Base-by-base conservation (phyloP, 2,113 vertebrate genomes). In the Salvelinus sp. region DNA sequence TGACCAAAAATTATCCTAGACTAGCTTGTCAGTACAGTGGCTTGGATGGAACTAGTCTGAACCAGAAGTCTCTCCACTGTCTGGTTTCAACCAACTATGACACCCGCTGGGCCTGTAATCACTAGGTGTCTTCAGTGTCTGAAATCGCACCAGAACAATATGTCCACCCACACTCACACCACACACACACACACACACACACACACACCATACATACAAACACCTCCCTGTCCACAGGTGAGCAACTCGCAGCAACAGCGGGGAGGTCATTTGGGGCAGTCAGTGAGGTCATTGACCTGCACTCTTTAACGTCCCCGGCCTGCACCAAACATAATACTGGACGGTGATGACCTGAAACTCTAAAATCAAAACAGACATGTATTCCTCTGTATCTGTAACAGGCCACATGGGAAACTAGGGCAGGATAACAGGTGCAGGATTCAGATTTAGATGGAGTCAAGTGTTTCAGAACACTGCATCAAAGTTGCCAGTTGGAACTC, bases 131-230 rank as follows among this genome's bases (percentile, higher is more conserved):
- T 67, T 67, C 28, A 33, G 65, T 67, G 79, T 84, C 23, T 73
- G 70, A 80, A 57, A 58, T 88, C 72, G 83, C 89, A 85, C 82
- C 4, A 0, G 30, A 22, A 63, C 64, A 73, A 50, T 70, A 89
- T 84, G 80, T 88, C 87, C 81, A 25, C 22, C 65, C 28, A 16
- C 44, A 28, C 73, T 7, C 23, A 23, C 23, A 23, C 23, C n/a
- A n/a, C n/a, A n/a, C 23, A 23, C 48, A 50, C 28, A 18, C 63
- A 75, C 57, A 78, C 20, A 64, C 72, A 63, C 68, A 78, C 58
- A 63, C 72, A 73, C 76, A 75, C 18, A 72, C 30, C 2, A 22
- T 10, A 22, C 44, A 48, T 3, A 48, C 20, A 30, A 0, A 70
- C 6, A 6, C 28, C 74, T 68, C 27, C 18, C 23, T 13, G 27